Evolutionary conservation across 2,888 invertebrate genomes (phyloP), one percentile per base, ranked within the genome.

Genomic region (Zeuzera pyrina): DNA sequence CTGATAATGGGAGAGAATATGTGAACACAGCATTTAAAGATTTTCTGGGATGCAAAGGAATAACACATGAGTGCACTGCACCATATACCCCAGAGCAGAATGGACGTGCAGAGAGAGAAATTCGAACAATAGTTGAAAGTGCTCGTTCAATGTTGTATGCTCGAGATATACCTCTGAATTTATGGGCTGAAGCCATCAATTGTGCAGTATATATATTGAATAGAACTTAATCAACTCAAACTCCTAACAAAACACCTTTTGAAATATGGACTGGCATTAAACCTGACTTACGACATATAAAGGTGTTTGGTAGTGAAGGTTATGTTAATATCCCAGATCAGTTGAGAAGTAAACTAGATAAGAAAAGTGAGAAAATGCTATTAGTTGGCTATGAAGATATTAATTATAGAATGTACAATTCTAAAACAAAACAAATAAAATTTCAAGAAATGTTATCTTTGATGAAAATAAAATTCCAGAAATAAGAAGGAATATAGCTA

Each of bases 141-240:
- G 48, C 53, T 4, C 33, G 46, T 1, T 41, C 53, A 1, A 53
- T 56, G 54, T 23, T 55, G 1, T 42, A 53, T 45, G 45, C 45
- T 0, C 22, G 58, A 5, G 30, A 47, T 29, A 4, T 50, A 0
- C 30, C 47, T 13, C 12, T 46, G 2, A 7, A 42, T 14, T 10
- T 61, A 4, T 69, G 64, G 67, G 64, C 62, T 3, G 67, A 70
- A 42, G 67, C 66, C 2, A 49, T 63, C 0, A 46, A 52, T 3
- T 57, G 51, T 31, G 59, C 58, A 8, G 49, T 51, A 1, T 63
- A 56, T 34, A 34, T 61, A 15, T 36, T 68, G 2, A 67, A 67
- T 31, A 39, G 59, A 25, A 58, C 40, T 2, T 52, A 53, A 12
- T 48, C 50, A 3, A 56, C 42, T 13, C 44, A 52, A 14, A 44